These are phyloP conservation scores for Hystrix brachyura DNA, from an alignment of 2,113 vertebrate genomes.

Conservation along the genomic window DNA sequence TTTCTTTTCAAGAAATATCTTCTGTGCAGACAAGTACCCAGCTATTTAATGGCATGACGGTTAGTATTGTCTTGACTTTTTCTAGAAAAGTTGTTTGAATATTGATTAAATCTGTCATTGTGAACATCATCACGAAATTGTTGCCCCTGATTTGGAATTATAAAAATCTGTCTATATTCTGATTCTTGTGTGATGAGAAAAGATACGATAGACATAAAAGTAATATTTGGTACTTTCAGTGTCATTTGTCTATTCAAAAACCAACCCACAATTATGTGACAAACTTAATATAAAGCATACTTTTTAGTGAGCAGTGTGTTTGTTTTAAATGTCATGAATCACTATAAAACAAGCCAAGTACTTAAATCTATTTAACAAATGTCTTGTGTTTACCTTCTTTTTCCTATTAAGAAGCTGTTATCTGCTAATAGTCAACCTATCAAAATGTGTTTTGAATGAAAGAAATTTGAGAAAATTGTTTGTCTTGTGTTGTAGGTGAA, in stretches of 20 bases:
- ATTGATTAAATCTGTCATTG: background rate
- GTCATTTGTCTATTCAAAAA: background rate
- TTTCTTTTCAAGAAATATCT: slow-evolving; percentile 96
- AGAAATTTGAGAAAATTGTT: background rate
- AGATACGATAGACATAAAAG: background rate
- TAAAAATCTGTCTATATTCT: background rate
- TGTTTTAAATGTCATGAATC: slow-evolving; percentile 13
- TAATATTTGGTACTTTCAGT: background rate
- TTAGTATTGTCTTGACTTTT: slow-evolving; percentile 87
- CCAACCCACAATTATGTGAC: background rate
- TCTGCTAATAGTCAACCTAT: background rate
- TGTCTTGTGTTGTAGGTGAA: slow-evolving; percentile 91
- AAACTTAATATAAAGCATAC: background rate
- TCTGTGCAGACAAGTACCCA: slow-evolving; percentile 96
- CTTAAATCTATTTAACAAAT: slow-evolving; percentile 20
- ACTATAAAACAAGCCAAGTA: background rate
- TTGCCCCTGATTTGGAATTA: slow-evolving; percentile 6
- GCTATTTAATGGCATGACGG: slow-evolving; percentile 97
- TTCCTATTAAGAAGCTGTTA: background rate
- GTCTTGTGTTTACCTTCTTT: background rate
- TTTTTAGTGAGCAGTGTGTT: background rate
- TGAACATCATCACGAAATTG: background rate
- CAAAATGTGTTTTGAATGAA: slow-evolving; percentile 31
- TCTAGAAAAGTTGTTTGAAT: slow-evolving; percentile 49
- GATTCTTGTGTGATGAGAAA: background rate